These are phyloP conservation scores for Smittia aterrima DNA, from an alignment of 2,888 invertebrate genomes.

Conservation along the genomic window DNA sequence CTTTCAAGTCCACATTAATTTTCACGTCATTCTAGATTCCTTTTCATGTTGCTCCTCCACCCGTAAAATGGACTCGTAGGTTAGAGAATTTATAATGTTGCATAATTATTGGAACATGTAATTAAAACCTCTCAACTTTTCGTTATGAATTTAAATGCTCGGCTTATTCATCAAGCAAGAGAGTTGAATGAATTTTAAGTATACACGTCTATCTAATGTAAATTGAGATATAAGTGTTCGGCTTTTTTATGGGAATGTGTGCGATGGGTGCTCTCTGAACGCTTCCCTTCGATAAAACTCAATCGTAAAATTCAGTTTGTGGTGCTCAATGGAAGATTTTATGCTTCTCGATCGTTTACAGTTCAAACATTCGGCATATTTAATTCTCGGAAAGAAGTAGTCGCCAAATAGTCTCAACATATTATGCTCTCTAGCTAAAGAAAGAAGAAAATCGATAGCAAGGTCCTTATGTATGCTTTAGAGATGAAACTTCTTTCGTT, in stretches of 20 bases:
- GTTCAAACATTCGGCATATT: conserved; percentile 23
- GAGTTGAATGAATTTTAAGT: not conserved
- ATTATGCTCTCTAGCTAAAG: not conserved
- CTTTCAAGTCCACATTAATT: not conserved
- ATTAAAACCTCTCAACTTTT: not conserved
- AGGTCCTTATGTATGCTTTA: not conserved
- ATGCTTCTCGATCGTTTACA: conserved; percentile 8
- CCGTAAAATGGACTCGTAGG: not conserved
- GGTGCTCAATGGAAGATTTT: not conserved
- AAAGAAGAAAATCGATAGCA: conserved; percentile 25
- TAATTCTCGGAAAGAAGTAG: conserved; percentile 7
- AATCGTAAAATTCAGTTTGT: not conserved
- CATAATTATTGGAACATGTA: not conserved
- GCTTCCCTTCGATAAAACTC: not conserved
- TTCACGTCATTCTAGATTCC: not conserved
- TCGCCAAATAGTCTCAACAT: conserved; percentile 31
- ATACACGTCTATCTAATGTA: not conserved
- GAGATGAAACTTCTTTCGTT: not conserved
- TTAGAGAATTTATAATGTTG: not conserved
- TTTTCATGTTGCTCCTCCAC: not conserved
- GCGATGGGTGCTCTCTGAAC: not conserved
- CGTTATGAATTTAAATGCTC: not conserved
- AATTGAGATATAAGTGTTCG: not conserved
- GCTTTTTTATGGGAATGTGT: not conserved
- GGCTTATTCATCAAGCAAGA: too few species aligned